A percentile compares a stretch with the other conserved stretches of the same genome.
phyloP scores from a whole-genome alignment of 1,140 invertebrate genomes.

The Kradibia gibbosae region DNA sequence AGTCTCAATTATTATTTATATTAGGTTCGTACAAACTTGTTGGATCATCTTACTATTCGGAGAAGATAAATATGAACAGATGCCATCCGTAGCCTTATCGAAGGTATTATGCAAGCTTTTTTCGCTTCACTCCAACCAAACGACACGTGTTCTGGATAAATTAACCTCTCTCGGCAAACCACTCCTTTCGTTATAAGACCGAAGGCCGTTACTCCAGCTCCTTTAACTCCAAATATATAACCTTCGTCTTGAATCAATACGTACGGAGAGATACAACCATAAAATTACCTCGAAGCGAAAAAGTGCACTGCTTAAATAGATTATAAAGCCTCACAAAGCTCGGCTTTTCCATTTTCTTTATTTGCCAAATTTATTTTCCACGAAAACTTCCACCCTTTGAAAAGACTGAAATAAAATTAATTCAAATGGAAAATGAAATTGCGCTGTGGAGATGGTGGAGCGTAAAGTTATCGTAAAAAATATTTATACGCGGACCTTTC shows the following conservation, averaged over 20 bases:
- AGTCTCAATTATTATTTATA: no score
- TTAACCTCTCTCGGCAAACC: slow-evolving; percentile 10
- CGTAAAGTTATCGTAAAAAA: no score
- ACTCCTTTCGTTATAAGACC: slow-evolving; percentile 5
- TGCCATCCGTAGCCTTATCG: background rate
- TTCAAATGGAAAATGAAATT: no score
- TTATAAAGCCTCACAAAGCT: background rate
- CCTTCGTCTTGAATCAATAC: background rate
- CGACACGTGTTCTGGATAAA: slow-evolving; percentile 19
- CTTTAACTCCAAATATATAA: background rate
- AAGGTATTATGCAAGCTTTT: slow-evolving; percentile 16
- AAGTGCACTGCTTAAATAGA: background rate
- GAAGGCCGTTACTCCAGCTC: background rate
- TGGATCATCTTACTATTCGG: background rate
- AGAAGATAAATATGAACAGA: slow-evolving; percentile 13
- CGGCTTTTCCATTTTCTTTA: no score
- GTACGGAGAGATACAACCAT: background rate
- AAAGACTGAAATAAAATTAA: no score
- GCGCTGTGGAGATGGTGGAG: no score
- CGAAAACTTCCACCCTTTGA: no score
- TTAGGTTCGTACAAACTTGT: background rate
- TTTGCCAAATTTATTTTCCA: no score
- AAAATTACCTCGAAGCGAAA: background rate
- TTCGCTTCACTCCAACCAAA: background rate
- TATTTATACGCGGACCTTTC: background rate